Evolutionary conservation across 1,140 invertebrate genomes (phyloP).

Genomic region (Coptotermes formosanus): DNA sequence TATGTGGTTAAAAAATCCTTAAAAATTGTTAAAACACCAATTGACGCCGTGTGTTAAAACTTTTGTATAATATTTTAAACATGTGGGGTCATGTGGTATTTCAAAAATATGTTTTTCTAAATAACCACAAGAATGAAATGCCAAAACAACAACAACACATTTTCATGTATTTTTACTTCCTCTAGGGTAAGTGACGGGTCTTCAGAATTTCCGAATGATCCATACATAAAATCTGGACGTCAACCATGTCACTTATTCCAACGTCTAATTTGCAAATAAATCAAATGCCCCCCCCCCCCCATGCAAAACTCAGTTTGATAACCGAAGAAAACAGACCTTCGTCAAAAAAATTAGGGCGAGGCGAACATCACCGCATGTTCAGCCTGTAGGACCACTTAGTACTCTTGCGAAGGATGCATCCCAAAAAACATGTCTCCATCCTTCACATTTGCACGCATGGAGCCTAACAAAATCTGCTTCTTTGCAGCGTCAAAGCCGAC

Average conservation of each 20-base stretch:
- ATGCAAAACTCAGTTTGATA: too few relatives aligned
- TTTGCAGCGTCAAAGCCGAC: background rate
- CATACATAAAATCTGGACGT: background rate
- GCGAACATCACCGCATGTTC: background rate
- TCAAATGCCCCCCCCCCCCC: background rate
- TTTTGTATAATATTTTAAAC: too few relatives aligned
- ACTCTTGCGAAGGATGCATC: background rate
- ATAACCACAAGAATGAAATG: background rate
- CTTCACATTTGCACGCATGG: background rate
- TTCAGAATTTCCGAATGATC: background rate
- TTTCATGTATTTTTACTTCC: background rate
- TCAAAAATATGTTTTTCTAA: too few relatives aligned
- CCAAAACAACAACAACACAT: background rate
- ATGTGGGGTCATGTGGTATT: too few relatives aligned
- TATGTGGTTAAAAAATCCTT: too few relatives aligned
- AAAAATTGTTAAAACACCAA: too few relatives aligned
- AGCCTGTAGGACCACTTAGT: background rate
- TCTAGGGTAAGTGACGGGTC: background rate
- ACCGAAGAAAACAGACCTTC: background rate
- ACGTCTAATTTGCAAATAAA: background rate
- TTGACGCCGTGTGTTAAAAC: too few relatives aligned
- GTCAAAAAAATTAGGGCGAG: background rate
- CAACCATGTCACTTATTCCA: background rate
- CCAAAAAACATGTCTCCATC: background rate
- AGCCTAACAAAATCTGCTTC: background rate